Percentiles rank a stretch among this genome's conserved stretches.
Evolutionary conservation across 1,140 invertebrate genomes (phyloP).

Genomic region (Paracyclopina nana): DNA sequence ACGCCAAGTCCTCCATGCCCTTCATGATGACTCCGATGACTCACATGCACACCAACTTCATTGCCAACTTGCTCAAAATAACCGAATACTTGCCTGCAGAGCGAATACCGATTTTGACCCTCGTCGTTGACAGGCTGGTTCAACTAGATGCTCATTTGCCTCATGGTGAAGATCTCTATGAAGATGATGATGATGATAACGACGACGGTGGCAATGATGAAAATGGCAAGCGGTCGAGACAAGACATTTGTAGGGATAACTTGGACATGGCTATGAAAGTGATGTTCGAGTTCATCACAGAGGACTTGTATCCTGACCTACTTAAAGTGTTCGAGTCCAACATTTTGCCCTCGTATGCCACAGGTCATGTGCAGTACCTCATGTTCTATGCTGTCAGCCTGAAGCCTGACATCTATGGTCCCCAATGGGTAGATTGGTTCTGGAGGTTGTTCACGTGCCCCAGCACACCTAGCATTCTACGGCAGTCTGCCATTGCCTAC

Average conservation of each 20-base stretch:
- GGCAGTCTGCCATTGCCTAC: constrained; percentile 48
- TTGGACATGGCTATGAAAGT: background rate
- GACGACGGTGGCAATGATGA: no score
- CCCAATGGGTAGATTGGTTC: constrained; percentile 37
- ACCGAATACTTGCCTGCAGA: background rate
- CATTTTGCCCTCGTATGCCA: constrained; percentile 15
- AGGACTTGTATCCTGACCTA: background rate
- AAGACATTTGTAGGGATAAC: background rate
- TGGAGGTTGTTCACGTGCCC: constrained; percentile 51
- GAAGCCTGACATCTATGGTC: constrained; percentile 28
- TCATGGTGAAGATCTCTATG: background rate
- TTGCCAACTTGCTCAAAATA: background rate
- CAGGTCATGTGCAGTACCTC: constrained; percentile 39
- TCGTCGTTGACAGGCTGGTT: background rate
- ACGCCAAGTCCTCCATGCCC: background rate
- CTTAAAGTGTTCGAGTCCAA: constrained; percentile 4
- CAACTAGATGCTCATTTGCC: background rate
- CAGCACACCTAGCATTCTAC: constrained; percentile 38
- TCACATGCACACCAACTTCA: background rate
- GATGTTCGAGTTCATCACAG: background rate
- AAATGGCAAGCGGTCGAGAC: background rate
- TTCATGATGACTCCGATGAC: background rate
- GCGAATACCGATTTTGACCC: background rate
- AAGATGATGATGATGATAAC: background rate
- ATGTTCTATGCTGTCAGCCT: constrained; percentile 53